Evolutionary conservation across 92 coral and sea anemone species (phyloP), one percentile per base, ranked within the genome.

Genomic region (Zoanthus sansibaricus): DNA sequence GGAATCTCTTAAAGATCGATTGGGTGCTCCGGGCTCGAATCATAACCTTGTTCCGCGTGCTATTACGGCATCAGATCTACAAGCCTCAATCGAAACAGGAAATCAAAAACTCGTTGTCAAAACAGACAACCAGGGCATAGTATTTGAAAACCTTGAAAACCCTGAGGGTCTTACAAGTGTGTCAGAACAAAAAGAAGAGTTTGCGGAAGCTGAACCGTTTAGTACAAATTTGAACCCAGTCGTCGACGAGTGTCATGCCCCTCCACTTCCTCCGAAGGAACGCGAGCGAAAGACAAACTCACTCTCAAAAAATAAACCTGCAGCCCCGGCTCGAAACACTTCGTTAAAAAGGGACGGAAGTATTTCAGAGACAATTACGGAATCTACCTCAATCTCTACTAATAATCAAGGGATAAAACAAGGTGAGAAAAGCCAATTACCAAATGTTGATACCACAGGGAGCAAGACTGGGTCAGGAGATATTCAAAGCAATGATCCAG

Each of bases 1-100:
- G 71, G 91, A 83, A 79, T 79, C 88, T 52, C 91, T 97, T 5
- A 88, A 84, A 61, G 94, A 82, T 30, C 89, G 90, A 76, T 91
- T 89, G 31, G 87, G 91, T 12, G 47, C 73, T 54, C 47, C 87
- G 56, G 17, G 33, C 12, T 25, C 87, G 47, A 45, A 49, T 37
- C 84, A 82, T 69, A 69, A 76, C 62, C 76, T 11, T 66, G 46
- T 67, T 83, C 58, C 68, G 74, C 79, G 59, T 55, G 89, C 71
- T 54, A 44, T 66, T 56, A 77, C 67, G 48, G 70, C 66, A 7
- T 74, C 80, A 70, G 84, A 62, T 46, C 66, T 77, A 79, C 86
- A 71, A 70, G 67, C 47, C 62, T 44, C 66, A 54, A 30, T 44
- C 83, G 91, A 71, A 74, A 89, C 89, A 73, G 90, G 87, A 73